Percentiles rank a stretch among this genome's conserved stretches.
phyloP scores from a whole-genome alignment of 2,797 vertebrate genomes.

The Cyclopterus lumpus region DNA sequence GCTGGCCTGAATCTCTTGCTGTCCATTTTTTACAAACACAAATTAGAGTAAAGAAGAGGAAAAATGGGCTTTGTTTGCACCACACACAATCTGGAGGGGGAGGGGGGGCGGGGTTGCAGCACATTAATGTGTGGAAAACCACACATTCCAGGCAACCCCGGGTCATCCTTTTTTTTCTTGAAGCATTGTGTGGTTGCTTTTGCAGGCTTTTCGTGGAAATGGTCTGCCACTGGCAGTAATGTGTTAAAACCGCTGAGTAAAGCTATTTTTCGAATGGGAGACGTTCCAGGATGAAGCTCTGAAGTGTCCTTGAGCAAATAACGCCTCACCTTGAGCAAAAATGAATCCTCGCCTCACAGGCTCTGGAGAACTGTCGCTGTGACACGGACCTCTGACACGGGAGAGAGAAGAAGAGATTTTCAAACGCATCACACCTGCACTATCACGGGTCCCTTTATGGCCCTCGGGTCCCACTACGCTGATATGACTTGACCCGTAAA shows the following conservation, averaged over 20 bases:
- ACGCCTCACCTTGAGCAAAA: slow-evolving; percentile 41
- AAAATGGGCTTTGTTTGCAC: not conserved
- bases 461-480: not conserved
- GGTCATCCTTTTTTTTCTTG: not conserved
- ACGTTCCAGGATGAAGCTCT: slow-evolving; percentile 36
- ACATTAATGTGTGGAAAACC: slow-evolving; percentile 37
- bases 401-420: slow-evolving; percentile 34
- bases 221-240: slow-evolving; percentile 11
- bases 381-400: slow-evolving; percentile 37
- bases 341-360: slow-evolving; percentile 16
- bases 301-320: slow-evolving; percentile 47
- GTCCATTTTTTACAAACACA: slow-evolving; percentile 13
- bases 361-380: slow-evolving; percentile 19
- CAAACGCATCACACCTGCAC: slow-evolving; percentile 17
- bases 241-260: slow-evolving; percentile 44
- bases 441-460: not conserved
- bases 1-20: slow-evolving; percentile 3
- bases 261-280: slow-evolving; percentile 20
- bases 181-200: not conserved
- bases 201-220: slow-evolving; percentile 16
- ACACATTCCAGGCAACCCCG: slow-evolving; percentile 1
- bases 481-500: slow-evolving; percentile 26
- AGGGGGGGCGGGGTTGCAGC: not conserved
- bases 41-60: not conserved
- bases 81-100: not conserved